Evolutionary conservation across 2,113 vertebrate species (phyloP).

Genomic region (Saguinus imperator): DNA sequence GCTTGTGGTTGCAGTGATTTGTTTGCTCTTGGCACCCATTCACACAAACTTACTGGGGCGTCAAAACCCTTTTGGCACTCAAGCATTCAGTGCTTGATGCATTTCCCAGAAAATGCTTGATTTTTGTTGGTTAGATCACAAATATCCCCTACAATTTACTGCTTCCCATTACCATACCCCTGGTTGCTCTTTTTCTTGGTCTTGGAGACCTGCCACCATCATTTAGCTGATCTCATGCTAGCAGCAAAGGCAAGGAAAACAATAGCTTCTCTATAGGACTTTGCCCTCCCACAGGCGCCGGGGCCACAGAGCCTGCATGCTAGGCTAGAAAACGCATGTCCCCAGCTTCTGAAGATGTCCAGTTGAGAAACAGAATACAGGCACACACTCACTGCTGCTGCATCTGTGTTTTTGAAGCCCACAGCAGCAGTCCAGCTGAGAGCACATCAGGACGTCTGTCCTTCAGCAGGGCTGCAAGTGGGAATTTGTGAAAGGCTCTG

Average conservation of each 20-base stretch:
- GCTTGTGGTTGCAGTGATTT: neutral
- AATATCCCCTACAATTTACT: slow-evolving; percentile 64
- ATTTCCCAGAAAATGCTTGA: slow-evolving; percentile 67
- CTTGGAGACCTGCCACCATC: slow-evolving; percentile 75
- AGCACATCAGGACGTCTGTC: neutral
- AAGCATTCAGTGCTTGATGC: neutral
- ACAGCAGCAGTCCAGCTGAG: neutral
- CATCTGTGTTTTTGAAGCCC: neutral
- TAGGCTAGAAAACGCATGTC: slow-evolving; percentile 39
- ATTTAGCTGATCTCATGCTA: slow-evolving; percentile 71
- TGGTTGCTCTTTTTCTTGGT: slow-evolving; percentile 66
- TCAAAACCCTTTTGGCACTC: slow-evolving; percentile 31
- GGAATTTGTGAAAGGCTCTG: neutral
- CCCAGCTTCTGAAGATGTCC: slow-evolving; percentile 55
- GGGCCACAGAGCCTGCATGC: slow-evolving; percentile 43
- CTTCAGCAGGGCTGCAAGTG: neutral
- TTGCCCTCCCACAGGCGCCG: slow-evolving; percentile 65
- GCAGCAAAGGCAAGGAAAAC: slow-evolving; percentile 70
- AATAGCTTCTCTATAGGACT: slow-evolving; percentile 68
- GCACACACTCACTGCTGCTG: neutral
- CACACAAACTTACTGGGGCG: neutral
- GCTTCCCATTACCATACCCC: slow-evolving; percentile 63
- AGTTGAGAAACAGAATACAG: neutral
- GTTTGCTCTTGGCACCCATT: neutral
- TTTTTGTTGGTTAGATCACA: slow-evolving; percentile 68